These are phyloP conservation scores for Cynaeus angustus DNA, from an alignment of 2,888 invertebrate genomes.

Conservation along the genomic window DNA sequence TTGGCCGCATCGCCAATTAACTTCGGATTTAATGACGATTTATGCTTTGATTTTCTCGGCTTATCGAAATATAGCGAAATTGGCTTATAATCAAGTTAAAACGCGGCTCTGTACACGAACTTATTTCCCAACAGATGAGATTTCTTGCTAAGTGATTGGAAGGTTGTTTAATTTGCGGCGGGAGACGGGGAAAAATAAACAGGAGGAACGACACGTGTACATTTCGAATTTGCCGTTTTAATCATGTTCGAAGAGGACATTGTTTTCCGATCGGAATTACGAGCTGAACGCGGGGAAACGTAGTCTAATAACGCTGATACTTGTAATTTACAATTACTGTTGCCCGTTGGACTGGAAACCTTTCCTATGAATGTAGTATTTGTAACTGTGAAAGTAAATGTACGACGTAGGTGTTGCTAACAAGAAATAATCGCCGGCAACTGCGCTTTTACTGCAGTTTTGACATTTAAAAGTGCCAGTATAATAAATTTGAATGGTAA, in stretches of 20 bases:
- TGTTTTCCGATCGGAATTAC: too few relatives aligned
- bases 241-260: too few relatives aligned
- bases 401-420: neutral
- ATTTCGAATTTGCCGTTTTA: slow-evolving; percentile 16
- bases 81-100: slow-evolving; percentile 54
- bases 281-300: too few relatives aligned
- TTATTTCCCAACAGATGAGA: slow-evolving; percentile 50
- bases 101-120: slow-evolving; percentile 49
- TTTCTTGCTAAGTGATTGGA: slow-evolving; percentile 47
- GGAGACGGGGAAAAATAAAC: slow-evolving; percentile 39
- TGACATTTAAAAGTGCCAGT: too few relatives aligned
- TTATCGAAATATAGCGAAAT: slow-evolving; percentile 50
- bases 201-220: slow-evolving; percentile 50
- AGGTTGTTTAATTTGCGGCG: slow-evolving; percentile 43
- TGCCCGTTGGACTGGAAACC: slow-evolving; percentile 4
- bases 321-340: neutral
- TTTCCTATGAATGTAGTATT: slow-evolving; percentile 3
- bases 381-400: slow-evolving; percentile 10
- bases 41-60: slow-evolving; percentile 52
- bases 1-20: slow-evolving; percentile 41
- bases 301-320: neutral
- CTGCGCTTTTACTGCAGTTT: neutral
- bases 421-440: neutral
- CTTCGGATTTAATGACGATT: slow-evolving; percentile 51
- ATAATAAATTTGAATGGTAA: too few relatives aligned